Base-by-base conservation (phyloP, 2,113 vertebrate genomes). In the Glaucidium brasilianum region DNA sequence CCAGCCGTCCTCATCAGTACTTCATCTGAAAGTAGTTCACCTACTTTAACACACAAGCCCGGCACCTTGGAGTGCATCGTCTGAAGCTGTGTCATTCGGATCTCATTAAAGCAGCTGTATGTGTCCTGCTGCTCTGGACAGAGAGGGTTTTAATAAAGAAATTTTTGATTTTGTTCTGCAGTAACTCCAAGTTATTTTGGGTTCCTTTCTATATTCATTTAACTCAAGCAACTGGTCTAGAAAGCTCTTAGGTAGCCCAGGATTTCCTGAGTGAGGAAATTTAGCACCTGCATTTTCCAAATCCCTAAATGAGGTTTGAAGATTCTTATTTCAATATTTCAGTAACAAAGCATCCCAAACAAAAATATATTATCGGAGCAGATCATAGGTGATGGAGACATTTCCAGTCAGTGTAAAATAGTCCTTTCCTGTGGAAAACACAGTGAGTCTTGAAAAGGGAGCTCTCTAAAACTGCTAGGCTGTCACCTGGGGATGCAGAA, bases 11-110 rank as follows among this genome's bases (percentile, higher is more conserved):
- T 62, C 47, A 27, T 10, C 68, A 11, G 55, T 5, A 12, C 79
- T 39, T 15, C 62, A 30, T 18, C 62, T 55, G 6, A 69, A 93
- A 94, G 92, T 49, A 56, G 80, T 17, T 96, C 78, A 82, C 71
- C 93, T 73, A 8, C 52, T 91, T 66, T 30, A 19, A 3, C 26
- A 0, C 29, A 4, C 37, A 14, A 27, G 35, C 23, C 68, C 12
- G 9, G 66, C 32, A 14, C 39, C 79, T 77, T 7, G n/a, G 56
- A 79, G 75, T 1, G 2, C 34, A 9, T 13, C 7, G 4, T 39
- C 81, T 59, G 84, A 16, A 91, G 71, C 37, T 12, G 8, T 18
- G 53, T 4, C 37, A 10, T 12, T 15, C 9, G 5, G 39, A 20
- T 3, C 87, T 90, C 73, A 9, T 77, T 74, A 49, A n/a, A 59